phyloP scores from a whole-genome alignment of 2,888 invertebrate genomes.

The Spodoptera littoralis region DNA sequence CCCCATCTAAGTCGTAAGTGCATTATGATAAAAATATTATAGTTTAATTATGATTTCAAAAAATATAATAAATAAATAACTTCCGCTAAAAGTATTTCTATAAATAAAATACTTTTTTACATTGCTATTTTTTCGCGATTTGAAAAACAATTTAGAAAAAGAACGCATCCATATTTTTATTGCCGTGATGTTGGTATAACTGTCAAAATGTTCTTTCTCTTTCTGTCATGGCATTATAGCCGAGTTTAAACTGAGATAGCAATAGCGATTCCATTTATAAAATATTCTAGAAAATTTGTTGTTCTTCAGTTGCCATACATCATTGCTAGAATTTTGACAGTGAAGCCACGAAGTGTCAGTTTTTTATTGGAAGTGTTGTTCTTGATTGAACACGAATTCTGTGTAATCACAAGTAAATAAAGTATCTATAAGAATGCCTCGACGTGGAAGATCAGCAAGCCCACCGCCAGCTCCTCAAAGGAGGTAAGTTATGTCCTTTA shows the following conservation, averaged over 20 bases:
- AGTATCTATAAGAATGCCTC: conserved; percentile 87
- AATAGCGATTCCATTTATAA: conserved; percentile 64
- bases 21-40: neutral
- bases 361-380: conserved; percentile 42
- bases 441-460: conserved; percentile 92
- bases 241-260: conserved; percentile 15
- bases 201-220: conserved; percentile 18
- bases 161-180: conserved; percentile 17
- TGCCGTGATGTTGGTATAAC: conserved; percentile 25
- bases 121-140: neutral
- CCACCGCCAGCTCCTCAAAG: conserved; percentile 90
- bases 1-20: no score
- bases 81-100: no score
- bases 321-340: conserved; percentile 33
- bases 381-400: conserved; percentile 24
- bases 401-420: conserved; percentile 26
- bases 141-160: conserved; percentile 5
- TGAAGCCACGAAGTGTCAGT: conserved; percentile 49
- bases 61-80: no score
- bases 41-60: neutral
- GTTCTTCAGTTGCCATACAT: conserved; percentile 52
- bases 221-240: neutral
- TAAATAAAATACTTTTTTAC: no score
- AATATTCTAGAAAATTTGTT: conserved; percentile 70
- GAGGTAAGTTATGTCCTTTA: conserved; percentile 81